Evolutionary conservation across 2,113 vertebrate species (phyloP).

Genomic region (Hypomesus transpacificus): DNA sequence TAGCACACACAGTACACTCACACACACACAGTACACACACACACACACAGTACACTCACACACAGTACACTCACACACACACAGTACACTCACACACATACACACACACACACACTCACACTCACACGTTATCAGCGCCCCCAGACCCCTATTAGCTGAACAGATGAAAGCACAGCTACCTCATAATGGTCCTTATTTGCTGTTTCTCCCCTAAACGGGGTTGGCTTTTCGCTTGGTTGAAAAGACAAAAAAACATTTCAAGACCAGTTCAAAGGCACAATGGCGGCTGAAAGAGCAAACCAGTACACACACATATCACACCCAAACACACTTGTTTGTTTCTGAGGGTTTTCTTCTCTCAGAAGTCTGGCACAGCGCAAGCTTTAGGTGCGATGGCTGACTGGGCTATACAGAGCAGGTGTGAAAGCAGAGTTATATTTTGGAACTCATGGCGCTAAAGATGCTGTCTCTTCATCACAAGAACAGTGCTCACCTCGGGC

Average conservation of each 20-base stretch:
- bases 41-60: background rate
- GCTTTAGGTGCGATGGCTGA: no score
- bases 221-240: constrained; percentile 3
- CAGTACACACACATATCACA: background rate
- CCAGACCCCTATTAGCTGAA: background rate
- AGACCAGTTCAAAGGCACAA: constrained; percentile 13
- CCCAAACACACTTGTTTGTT: background rate
- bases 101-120: background rate
- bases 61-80: background rate
- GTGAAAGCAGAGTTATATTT: no score
- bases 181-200: background rate
- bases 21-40: background rate
- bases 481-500: constrained; percentile 11
- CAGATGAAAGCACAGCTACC: constrained; percentile 1
- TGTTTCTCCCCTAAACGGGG: background rate
- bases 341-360: no score
- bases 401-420: no score
- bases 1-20: background rate
- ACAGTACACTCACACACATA: background rate
- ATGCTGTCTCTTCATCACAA: constrained; percentile 51
- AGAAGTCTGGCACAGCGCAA: no score
- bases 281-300: background rate
- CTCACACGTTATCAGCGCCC: background rate
- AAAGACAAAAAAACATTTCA: background rate
- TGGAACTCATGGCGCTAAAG: constrained; percentile 31